These are phyloP conservation scores for Microhierax caerulescens DNA, from an alignment of 2,797 vertebrate species.

Conservation along the genomic window DNA sequence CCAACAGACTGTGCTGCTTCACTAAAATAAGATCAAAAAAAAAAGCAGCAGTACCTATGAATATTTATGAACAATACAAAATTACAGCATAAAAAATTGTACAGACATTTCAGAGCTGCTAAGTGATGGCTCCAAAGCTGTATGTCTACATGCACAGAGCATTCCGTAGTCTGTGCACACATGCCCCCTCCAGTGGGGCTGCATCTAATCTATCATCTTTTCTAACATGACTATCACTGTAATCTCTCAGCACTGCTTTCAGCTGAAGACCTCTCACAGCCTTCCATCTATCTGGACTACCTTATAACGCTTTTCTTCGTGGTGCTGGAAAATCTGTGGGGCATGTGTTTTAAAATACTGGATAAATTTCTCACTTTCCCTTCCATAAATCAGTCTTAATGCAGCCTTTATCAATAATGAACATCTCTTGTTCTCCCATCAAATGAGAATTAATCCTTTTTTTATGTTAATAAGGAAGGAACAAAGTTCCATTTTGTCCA, in stretches of 20 bases:
- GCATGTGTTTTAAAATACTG: background rate
- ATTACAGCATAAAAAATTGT: slow-evolving; percentile 61
- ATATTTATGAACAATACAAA: slow-evolving; percentile 65
- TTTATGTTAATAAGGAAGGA: background rate
- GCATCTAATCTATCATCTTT: slow-evolving; percentile 65
- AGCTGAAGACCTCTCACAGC: slow-evolving; percentile 48
- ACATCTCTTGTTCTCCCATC: background rate
- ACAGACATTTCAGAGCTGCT: slow-evolving; percentile 59
- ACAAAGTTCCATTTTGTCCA: slow-evolving; percentile 12
- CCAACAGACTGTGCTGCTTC: slow-evolving; percentile 59
- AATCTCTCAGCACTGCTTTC: slow-evolving; percentile 50
- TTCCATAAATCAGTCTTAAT: background rate
- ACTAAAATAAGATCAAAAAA: slow-evolving; percentile 39
- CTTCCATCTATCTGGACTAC: slow-evolving; percentile 18
- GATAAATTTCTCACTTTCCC: background rate
- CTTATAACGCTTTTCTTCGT: slow-evolving; percentile 22
- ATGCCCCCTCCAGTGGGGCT: slow-evolving; percentile 56
- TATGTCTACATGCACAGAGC: background rate
- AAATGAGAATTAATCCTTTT: slow-evolving; percentile 27
- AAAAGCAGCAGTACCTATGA: slow-evolving; percentile 27
- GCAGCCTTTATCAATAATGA: background rate
- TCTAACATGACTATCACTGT: slow-evolving; percentile 62
- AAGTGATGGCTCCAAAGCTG: slow-evolving; percentile 50
- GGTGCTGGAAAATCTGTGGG: slow-evolving; percentile 17
- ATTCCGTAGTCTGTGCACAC: slow-evolving; percentile 50